Evolutionary conservation across 2,113 vertebrate species (phyloP).

Genomic region (Uria aalge): DNA sequence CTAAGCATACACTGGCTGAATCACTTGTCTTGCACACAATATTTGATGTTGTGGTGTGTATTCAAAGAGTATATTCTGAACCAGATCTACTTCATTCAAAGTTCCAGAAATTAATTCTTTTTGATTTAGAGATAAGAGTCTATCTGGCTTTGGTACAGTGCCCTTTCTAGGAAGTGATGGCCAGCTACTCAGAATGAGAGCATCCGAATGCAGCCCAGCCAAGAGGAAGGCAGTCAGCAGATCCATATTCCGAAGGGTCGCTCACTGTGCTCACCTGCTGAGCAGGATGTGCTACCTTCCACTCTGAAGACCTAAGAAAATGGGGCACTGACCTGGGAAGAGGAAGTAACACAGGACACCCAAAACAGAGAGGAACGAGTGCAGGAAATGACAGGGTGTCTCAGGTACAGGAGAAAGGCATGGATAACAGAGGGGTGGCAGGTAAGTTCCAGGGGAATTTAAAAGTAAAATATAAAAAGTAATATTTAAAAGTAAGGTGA

Average conservation of each 20-base stretch:
- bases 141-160: background rate
- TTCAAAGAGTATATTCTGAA: background rate
- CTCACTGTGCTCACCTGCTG: background rate
- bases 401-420: background rate
- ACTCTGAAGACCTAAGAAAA: background rate
- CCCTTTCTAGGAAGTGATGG: background rate
- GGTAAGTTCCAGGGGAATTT: background rate
- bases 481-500: background rate
- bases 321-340: fast-evolving
- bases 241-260: fast-evolving
- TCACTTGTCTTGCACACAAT: background rate
- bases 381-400: background rate
- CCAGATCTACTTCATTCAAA: background rate
- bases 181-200: background rate
- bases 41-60: background rate
- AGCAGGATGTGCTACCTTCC: background rate
- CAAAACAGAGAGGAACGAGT: background rate
- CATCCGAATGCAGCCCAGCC: background rate
- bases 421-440: background rate
- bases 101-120: background rate
- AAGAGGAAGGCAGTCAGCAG: background rate
- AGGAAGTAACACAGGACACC: background rate
- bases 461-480: background rate
- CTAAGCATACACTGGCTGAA: background rate
- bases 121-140: background rate